Conservation (phyloP, 2,888 invertebrate genomes). For the Drosophila greeni region DNA sequence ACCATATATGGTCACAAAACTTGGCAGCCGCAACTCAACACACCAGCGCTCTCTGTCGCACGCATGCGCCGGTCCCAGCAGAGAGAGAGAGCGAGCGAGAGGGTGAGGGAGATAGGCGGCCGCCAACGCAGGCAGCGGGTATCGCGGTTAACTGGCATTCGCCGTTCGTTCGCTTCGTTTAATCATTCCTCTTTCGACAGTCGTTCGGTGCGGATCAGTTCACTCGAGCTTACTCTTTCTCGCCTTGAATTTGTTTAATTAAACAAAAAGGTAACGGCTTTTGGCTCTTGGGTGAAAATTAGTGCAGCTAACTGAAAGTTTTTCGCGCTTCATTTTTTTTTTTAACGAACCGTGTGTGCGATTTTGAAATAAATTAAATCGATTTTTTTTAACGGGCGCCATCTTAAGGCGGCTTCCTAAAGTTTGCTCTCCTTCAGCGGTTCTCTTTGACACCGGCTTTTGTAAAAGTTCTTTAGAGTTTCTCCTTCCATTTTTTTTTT, state of each 20-base stretch:
- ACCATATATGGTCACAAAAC: slow-evolving; percentile 79
- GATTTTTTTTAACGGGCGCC: slow-evolving; percentile 41
- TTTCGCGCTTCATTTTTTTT: neutral
- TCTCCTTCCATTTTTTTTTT: slow-evolving; percentile 4
- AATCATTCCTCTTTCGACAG: slow-evolving; percentile 67
- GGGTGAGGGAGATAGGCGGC: slow-evolving; percentile 31
- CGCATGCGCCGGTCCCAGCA: slow-evolving; percentile 44
- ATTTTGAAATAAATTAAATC: neutral
- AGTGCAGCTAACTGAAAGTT: neutral
- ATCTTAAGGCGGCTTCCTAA: slow-evolving; percentile 46
- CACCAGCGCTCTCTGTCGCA: slow-evolving; percentile 59
- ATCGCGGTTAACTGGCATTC: slow-evolving; percentile 68
- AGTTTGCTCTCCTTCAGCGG: slow-evolving; percentile 3
- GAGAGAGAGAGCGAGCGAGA: slow-evolving; percentile 17
- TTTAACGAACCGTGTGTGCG: neutral
- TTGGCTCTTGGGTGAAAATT: slow-evolving; percentile 4
- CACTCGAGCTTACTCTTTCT: slow-evolving; percentile 33
- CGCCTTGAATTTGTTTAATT: slow-evolving; percentile 38
- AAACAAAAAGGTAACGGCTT: slow-evolving; percentile 57
- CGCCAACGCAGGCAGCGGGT: slow-evolving; percentile 50
- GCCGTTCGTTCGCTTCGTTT: slow-evolving; percentile 38
- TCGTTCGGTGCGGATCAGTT: slow-evolving; percentile 47
- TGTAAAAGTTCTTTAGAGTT: slow-evolving; percentile 19
- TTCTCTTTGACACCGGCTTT: slow-evolving; percentile 52
- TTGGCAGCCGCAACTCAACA: slow-evolving; percentile 56